Conservation (phyloP, 2,797 vertebrate species). For the Pipistrellus kuhlii region DNA sequence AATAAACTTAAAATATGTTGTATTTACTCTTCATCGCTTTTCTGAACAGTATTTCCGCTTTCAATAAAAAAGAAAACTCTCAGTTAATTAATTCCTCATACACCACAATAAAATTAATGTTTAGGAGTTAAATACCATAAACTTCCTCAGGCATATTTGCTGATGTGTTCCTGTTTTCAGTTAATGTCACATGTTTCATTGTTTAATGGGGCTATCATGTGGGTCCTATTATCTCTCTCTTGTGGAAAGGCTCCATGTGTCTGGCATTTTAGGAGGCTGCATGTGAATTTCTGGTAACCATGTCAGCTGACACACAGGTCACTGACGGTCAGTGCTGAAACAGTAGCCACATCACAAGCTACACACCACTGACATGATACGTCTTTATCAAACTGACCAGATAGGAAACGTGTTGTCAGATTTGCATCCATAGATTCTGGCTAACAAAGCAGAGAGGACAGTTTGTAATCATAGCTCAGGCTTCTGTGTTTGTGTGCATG, state of each 20-base stretch:
- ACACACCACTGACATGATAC: conserved; percentile 62
- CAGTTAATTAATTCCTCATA: conserved; percentile 85
- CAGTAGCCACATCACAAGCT: conserved; percentile 74
- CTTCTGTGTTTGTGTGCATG: conserved; percentile 61
- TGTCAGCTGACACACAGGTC: conserved; percentile 83
- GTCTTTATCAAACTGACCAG: conserved; percentile 80
- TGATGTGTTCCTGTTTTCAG: conserved; percentile 84
- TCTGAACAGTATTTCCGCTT: conserved; percentile 83
- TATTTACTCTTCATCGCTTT: conserved; percentile 81
- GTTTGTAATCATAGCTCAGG: conserved; percentile 66
- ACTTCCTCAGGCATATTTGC: conserved; percentile 84
- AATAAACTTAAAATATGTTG: conserved; percentile 85
- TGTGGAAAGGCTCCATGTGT: conserved; percentile 71
- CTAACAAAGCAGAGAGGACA: conserved; percentile 58
- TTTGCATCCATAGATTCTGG: conserved; percentile 74
- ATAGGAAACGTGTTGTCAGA: conserved; percentile 72
- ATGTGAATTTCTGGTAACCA: conserved; percentile 81
- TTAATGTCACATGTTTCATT: conserved; percentile 86
- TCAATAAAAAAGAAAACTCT: conserved; percentile 82
- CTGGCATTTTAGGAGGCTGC: conserved; percentile 76
- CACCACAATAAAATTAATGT: conserved; percentile 88
- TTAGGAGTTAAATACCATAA: conserved; percentile 87
- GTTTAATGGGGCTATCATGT: conserved; percentile 83
- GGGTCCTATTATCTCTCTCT: conserved; percentile 77
- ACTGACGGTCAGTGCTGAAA: conserved; percentile 38